Evolutionary conservation across 2,888 invertebrate genomes (phyloP).

Genomic region (Elaeidobius kamerunicus): DNA sequence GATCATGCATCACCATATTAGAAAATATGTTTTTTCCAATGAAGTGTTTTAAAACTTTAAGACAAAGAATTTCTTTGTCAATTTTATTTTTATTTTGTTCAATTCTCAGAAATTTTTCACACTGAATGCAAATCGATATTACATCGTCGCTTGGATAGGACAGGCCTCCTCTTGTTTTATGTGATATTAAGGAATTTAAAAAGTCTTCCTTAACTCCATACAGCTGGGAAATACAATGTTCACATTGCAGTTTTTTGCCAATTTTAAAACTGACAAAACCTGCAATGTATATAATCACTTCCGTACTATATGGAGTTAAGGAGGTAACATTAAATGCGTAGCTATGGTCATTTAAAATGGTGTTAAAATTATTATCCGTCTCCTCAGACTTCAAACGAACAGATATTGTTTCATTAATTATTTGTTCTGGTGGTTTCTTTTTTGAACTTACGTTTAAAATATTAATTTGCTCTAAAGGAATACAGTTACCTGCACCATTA

Average conservation of each 20-base stretch:
- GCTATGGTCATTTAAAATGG: too few relatives aligned
- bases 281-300: slow-evolving; percentile 23
- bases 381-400: slow-evolving; percentile 10
- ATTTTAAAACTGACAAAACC: slow-evolving; percentile 19
- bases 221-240: slow-evolving; percentile 17
- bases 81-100: slow-evolving; percentile 6
- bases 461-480: slow-evolving; percentile 27
- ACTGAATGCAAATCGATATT: slow-evolving; percentile 9
- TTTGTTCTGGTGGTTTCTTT: slow-evolving; percentile 24
- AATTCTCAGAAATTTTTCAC: slow-evolving; percentile 9
- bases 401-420: slow-evolving; percentile 21
- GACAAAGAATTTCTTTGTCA: too few relatives aligned
- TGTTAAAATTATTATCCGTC: too few relatives aligned
- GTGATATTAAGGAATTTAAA: slow-evolving; percentile 12
- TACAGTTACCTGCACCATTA: slow-evolving; percentile 18
- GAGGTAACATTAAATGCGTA: slow-evolving; percentile 14
- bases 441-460: slow-evolving; percentile 24
- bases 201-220: slow-evolving; percentile 13
- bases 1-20: too few relatives aligned
- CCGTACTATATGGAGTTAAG: slow-evolving; percentile 18
- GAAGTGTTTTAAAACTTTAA: slow-evolving; percentile 10
- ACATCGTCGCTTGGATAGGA: slow-evolving; percentile 17
- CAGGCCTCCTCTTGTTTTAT: slow-evolving; percentile 18
- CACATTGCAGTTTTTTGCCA: slow-evolving; percentile 22
- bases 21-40: slow-evolving; percentile 6